phyloP scores from a whole-genome alignment of 1,140 invertebrate genomes.

The Drosophila tropicalis region DNA sequence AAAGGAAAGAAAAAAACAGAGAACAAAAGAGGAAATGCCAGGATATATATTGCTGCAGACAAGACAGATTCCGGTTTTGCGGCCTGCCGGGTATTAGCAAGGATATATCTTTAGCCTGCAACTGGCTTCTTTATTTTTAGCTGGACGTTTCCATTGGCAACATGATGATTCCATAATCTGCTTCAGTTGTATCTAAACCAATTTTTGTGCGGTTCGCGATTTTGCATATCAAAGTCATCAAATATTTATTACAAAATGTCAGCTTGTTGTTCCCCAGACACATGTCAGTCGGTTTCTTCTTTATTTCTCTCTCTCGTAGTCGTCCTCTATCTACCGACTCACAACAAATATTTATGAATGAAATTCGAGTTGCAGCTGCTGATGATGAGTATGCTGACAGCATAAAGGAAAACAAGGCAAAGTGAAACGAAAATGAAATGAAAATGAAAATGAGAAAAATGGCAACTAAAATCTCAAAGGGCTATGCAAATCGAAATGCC shows the following conservation, averaged over 20 bases:
- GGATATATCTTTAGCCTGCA: slow-evolving; percentile 28
- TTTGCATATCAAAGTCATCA: slow-evolving; percentile 66
- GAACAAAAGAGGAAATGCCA: background rate
- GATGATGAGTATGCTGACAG: slow-evolving; percentile 44
- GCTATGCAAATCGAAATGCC: slow-evolving; percentile 63
- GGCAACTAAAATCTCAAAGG: slow-evolving; percentile 63
- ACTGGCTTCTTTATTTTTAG: background rate
- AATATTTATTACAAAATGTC: slow-evolving; percentile 69
- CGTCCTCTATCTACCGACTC: background rate
- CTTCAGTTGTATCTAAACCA: slow-evolving; percentile 48
- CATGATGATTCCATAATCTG: slow-evolving; percentile 34
- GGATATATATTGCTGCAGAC: slow-evolving; percentile 24
- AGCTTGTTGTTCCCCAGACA: slow-evolving; percentile 62
- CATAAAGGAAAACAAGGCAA: slow-evolving; percentile 5
- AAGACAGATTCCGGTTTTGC: slow-evolving; percentile 11
- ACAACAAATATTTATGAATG: slow-evolving; percentile 62
- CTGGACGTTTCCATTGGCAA: slow-evolving; percentile 30
- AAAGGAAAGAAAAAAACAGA: background rate
- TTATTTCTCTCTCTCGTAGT: slow-evolving; percentile 2
- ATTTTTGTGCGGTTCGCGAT: slow-evolving; percentile 60
- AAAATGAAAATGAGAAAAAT: slow-evolving; percentile 52
- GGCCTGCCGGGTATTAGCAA: slow-evolving; percentile 37
- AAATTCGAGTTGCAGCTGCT: slow-evolving; percentile 50
- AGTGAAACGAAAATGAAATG: slow-evolving; percentile 40
- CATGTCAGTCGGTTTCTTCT: slow-evolving; percentile 32